phyloP scores from a whole-genome alignment of 1,140 invertebrate species.

The Zaprionus lachaisei region DNA sequence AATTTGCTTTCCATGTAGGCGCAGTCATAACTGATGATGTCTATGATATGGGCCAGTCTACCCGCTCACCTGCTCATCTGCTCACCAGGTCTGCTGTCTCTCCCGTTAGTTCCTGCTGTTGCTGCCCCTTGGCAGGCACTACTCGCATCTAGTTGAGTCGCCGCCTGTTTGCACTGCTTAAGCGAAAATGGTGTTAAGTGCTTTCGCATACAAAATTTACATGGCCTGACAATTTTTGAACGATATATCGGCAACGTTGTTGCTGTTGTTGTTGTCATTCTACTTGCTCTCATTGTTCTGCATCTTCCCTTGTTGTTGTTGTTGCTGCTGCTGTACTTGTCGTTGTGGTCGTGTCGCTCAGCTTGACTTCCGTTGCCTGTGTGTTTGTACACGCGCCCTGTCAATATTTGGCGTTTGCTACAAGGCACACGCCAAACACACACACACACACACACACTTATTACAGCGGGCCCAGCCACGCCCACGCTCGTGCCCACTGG shows the following conservation, averaged over 20 bases:
- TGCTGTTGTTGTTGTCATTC: constrained; percentile 17
- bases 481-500: constrained; percentile 9
- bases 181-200: constrained; percentile 81
- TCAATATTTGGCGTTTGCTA: constrained; percentile 76
- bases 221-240: constrained; percentile 76
- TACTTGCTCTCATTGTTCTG: constrained; percentile 28
- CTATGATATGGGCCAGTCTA: constrained; percentile 48
- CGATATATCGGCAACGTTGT: constrained; percentile 64
- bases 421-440: constrained; percentile 57
- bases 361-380: constrained; percentile 73
- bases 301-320: constrained; percentile 19
- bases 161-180: constrained; percentile 71
- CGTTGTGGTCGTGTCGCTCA: constrained; percentile 69
- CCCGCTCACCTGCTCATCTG: background rate
- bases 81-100: background rate
- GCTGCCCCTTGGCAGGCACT: constrained; percentile 6
- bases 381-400: constrained; percentile 72
- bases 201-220: constrained; percentile 83
- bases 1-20: constrained; percentile 75
- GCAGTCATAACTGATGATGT: constrained; percentile 65
- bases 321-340: constrained; percentile 49
- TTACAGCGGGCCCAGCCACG: background rate
- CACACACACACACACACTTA: constrained; percentile 31
- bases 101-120: background rate
- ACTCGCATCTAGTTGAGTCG: constrained; percentile 42